Evolutionary conservation across 2,888 invertebrate genomes (phyloP), one percentile per base, ranked within the genome.

Genomic region (Scotopteryx bipunctaria): DNA sequence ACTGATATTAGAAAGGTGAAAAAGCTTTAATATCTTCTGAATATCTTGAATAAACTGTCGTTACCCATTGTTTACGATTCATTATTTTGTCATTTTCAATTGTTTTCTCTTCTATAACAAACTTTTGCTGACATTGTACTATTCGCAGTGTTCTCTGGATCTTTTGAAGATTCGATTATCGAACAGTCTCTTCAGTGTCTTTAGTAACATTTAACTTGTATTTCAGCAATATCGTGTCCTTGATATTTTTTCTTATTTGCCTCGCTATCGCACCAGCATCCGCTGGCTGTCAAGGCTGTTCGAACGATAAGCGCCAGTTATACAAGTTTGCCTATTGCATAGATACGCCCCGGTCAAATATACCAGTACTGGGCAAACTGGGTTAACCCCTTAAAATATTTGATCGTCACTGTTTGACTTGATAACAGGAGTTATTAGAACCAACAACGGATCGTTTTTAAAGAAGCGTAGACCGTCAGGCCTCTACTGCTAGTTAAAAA

Each of bases 321-420:
- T 66, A 71, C 71, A 65, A 67, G 76, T 68, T 70, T 61, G 61
- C 67, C 65, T 64, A 67, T 66, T 69, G 65, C 59, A 68, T 57
- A 75, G 75, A 77, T 79, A 81, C 51, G 66, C 61, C n/a, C n/a
- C 75, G 74, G 73, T 65, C 77, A 79, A 81, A 81, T 71, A 76
- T 55, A 50, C 44, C 47, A 47, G 52, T 3, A 32, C 43, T 15
- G 38, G 16, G 29, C 36, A 32, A 84, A 76, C 63, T 76, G 66
- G 83, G 81, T 81, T 84, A 79, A 69, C 76, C 75, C 69, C 73
- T 73, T 62, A 59, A 57, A 70, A 66, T 73, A 62, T 70, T 68
- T 73, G 71, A 71, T 69, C 68, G 42, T 31, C 42, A 50, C 53
- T 57, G 55, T 55, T 57, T 51, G 44, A 36, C 23, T 52, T 54